Conservation (phyloP, 2,888 invertebrate species). For the Athalia circularis region DNA sequence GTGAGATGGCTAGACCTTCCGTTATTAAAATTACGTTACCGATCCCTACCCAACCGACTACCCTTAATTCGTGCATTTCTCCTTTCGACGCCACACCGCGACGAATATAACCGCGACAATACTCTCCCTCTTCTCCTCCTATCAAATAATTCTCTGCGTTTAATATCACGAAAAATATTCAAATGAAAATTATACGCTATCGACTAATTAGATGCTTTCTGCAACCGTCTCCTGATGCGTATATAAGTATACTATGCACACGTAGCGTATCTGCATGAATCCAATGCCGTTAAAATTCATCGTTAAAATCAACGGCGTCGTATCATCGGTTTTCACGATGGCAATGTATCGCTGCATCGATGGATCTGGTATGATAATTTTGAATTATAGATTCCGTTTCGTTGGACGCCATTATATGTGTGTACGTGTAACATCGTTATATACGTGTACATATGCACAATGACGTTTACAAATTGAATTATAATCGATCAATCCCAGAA, state of each 20-base stretch:
- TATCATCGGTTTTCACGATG: neutral
- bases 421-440: too few relatives aligned
- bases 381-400: slow-evolving; percentile 25
- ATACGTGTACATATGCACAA: neutral
- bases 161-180: too few relatives aligned
- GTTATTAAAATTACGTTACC: slow-evolving; percentile 37
- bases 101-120: too few relatives aligned
- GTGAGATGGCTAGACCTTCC: slow-evolving; percentile 15
- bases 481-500: slow-evolving; percentile 40
- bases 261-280: too few relatives aligned
- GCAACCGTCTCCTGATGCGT: too few relatives aligned
- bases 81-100: neutral
- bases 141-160: too few relatives aligned
- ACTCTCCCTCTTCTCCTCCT: too few relatives aligned
- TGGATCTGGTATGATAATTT: slow-evolving; percentile 34
- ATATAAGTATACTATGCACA: too few relatives aligned
- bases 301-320: too few relatives aligned
- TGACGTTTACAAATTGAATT: slow-evolving; percentile 42
- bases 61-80: neutral
- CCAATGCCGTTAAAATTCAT: too few relatives aligned
- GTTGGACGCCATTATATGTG: neutral
- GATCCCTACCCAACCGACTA: slow-evolving; percentile 4
- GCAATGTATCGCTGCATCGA: neutral
- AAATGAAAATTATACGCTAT: too few relatives aligned
- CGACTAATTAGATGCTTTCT: too few relatives aligned